Percentiles rank a stretch among this genome's conserved stretches.
Evolutionary conservation across 1,140 invertebrate genomes (phyloP).

Genomic region (Trichonephila inaurata): DNA sequence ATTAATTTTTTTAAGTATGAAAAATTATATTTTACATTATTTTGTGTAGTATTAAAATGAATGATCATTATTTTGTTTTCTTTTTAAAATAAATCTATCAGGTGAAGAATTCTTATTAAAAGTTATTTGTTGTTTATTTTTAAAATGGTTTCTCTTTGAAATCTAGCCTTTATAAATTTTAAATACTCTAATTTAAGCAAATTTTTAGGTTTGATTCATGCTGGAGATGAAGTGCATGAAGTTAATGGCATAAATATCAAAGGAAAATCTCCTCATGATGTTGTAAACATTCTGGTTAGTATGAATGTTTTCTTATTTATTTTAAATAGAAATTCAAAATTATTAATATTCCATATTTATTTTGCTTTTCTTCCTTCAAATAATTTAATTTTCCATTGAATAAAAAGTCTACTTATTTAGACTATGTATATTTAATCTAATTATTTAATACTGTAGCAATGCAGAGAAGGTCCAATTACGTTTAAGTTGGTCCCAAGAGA

Average conservation of each 20-base stretch:
- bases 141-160: background rate
- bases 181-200: background rate
- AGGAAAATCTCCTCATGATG: conserved; percentile 94
- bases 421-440: background rate
- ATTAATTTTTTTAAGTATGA: no score
- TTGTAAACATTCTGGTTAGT: conserved; percentile 91
- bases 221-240: conserved; percentile 97
- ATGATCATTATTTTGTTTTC: no score
- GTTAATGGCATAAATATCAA: conserved; percentile 96
- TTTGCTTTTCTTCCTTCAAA: no score
- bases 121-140: background rate
- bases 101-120: background rate
- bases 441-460: conserved; percentile 82
- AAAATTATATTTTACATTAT: no score
- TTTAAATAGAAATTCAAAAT: background rate
- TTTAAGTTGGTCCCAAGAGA: conserved; percentile 96
- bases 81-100: no score
- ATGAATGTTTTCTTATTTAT: no score
- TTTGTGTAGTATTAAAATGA: no score
- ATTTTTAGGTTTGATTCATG: conserved; percentile 87
- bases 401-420: no score
- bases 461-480: conserved; percentile 95
- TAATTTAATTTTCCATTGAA: no score
- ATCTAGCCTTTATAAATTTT: background rate
- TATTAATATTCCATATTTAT: background rate